phyloP scores from a whole-genome alignment of 2,888 invertebrate genomes.

The Drosophila formosana region DNA sequence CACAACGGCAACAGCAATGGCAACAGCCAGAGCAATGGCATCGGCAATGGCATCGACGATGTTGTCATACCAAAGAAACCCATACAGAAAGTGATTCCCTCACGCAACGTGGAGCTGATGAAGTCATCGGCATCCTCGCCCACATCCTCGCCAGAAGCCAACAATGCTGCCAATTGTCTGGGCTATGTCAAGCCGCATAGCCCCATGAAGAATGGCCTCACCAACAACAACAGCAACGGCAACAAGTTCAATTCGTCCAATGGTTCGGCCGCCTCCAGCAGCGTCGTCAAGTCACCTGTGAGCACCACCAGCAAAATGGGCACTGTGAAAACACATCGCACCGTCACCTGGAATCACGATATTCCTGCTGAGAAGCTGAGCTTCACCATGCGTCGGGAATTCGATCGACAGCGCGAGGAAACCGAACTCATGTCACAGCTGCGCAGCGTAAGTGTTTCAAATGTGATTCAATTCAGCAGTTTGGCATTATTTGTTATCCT shows the following conservation, averaged over 20 bases:
- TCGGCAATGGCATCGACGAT: slow-evolving; percentile 74
- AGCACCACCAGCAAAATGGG: slow-evolving; percentile 80
- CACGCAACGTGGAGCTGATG: slow-evolving; percentile 87
- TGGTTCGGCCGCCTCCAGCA: slow-evolving; percentile 37
- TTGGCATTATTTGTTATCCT: not conserved
- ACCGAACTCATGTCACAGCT: slow-evolving; percentile 93
- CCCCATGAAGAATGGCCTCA: slow-evolving; percentile 82
- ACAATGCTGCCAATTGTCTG: slow-evolving; percentile 51
- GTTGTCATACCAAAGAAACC: slow-evolving; percentile 87
- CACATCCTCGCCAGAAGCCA: slow-evolving; percentile 38
- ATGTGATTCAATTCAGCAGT: not conserved
- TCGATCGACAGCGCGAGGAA: slow-evolving; percentile 96
- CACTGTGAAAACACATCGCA: slow-evolving; percentile 79
- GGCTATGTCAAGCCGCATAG: slow-evolving; percentile 86
- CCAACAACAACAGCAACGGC: slow-evolving; percentile 56
- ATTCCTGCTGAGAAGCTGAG: slow-evolving; percentile 91
- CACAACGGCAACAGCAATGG: slow-evolving; percentile 41
- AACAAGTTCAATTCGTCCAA: slow-evolving; percentile 71
- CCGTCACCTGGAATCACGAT: slow-evolving; percentile 91
- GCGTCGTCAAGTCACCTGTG: slow-evolving; percentile 75
- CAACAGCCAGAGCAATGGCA: slow-evolving; percentile 49
- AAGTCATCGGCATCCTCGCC: slow-evolving; percentile 40
- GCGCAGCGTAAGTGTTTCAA: slow-evolving; percentile 88
- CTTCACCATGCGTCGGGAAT: slow-evolving; percentile 96
- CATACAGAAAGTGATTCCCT: slow-evolving; percentile 92